phyloP scores from a whole-genome alignment of 2,888 invertebrate species.

The Rosalia funebris region DNA sequence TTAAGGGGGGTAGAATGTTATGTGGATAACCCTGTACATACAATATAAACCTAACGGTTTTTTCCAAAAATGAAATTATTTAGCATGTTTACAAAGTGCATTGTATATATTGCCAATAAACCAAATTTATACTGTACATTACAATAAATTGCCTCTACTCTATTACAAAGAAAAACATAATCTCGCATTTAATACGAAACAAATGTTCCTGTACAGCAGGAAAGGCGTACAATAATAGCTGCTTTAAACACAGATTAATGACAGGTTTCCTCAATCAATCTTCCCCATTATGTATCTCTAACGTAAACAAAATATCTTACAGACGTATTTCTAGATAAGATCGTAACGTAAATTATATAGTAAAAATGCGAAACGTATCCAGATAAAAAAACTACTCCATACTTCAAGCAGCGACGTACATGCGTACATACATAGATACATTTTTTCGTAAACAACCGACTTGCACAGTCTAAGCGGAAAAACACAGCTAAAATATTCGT shows the following conservation, averaged over 20 bases:
- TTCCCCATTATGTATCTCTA: background rate
- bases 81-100: no score
- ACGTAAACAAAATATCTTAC: background rate
- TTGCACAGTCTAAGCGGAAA: background rate
- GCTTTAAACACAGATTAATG: background rate
- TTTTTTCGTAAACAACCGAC: background rate
- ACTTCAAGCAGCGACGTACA: background rate
- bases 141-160: no score
- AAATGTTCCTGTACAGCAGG: no score
- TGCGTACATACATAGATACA: background rate
- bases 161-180: no score
- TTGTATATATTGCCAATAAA: no score
- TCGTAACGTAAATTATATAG: background rate
- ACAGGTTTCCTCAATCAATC: background rate
- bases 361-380: background rate
- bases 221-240: no score
- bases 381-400: constrained; percentile 1
- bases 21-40: no score
- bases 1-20: no score
- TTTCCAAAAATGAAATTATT: no score
- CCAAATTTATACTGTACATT: no score
- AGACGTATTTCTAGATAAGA: background rate
- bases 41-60: no score
- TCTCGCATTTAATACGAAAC: no score
- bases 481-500: background rate